Evolutionary conservation across 2,888 invertebrate species (phyloP).

Genomic region (Argyresthia albistria): DNA sequence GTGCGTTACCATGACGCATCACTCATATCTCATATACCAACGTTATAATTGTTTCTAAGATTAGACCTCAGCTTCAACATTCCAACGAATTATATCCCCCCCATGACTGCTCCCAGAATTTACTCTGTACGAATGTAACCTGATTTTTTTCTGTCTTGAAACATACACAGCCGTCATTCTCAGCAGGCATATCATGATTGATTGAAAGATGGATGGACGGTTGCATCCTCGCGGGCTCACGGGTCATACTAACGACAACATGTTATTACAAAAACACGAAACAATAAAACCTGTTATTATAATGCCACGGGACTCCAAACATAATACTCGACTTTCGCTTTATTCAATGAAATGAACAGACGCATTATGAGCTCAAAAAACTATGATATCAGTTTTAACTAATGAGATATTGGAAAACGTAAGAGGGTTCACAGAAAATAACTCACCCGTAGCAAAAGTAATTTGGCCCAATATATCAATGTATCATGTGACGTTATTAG

Average conservation of each 20-base stretch:
- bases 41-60: conserved; percentile 24
- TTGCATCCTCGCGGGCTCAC: conserved; percentile 19
- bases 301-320: not conserved
- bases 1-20: conserved; percentile 40
- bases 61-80: conserved; percentile 22
- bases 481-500: conserved; percentile 6
- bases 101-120: not conserved
- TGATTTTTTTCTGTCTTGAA: not conserved
- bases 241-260: conserved; percentile 8
- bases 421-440: conserved; percentile 2
- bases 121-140: not conserved
- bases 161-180: conserved; percentile 10
- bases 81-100: not conserved
- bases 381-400: not conserved
- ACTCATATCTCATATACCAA: conserved; percentile 19
- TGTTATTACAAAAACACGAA: conserved; percentile 11
- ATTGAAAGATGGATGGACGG: conserved; percentile 38
- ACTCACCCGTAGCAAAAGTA: conserved; percentile 9
- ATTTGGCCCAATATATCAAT: conserved; percentile 5
- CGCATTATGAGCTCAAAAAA: not conserved
- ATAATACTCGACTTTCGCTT: not conserved
- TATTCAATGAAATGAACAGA: not conserved
- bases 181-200: conserved; percentile 12
- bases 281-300: conserved; percentile 9
- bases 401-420: not conserved